phyloP scores from a whole-genome alignment of 1,140 invertebrate species.

The Atta cephalotes region DNA sequence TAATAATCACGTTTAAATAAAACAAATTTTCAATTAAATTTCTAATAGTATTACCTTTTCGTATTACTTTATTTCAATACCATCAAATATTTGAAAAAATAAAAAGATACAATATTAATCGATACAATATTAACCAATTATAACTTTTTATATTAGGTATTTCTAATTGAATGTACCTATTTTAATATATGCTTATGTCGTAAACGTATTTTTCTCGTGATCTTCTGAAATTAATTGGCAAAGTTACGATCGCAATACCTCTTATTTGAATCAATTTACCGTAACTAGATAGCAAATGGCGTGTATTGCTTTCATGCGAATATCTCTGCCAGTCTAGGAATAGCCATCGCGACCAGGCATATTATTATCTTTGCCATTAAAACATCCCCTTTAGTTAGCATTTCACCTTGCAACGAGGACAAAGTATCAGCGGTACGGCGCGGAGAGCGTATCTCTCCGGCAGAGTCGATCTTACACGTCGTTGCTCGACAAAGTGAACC shows the following conservation, averaged over 20 bases:
- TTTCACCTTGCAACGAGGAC: constrained; percentile 83
- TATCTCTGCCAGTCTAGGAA: constrained; percentile 66
- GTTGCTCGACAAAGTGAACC: constrained; percentile 83
- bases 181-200: background rate
- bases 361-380: constrained; percentile 81
- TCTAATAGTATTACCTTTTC: background rate
- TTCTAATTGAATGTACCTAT: background rate
- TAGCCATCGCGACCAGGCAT: constrained; percentile 66
- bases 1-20: background rate
- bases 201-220: background rate
- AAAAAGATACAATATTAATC: background rate
- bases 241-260: constrained; percentile 18
- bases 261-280: constrained; percentile 42
- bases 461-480: constrained; percentile 82
- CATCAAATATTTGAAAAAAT: background rate
- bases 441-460: constrained; percentile 75
- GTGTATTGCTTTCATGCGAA: background rate
- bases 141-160: background rate
- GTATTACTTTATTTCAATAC: too few relatives aligned
- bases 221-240: background rate
- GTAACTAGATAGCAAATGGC: constrained; percentile 4
- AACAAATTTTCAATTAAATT: background rate
- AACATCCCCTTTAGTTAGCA: constrained; percentile 84
- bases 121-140: background rate
- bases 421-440: constrained; percentile 78